phyloP scores from a whole-genome alignment of 2,113 vertebrate species.

The Panurus biarmicus region DNA sequence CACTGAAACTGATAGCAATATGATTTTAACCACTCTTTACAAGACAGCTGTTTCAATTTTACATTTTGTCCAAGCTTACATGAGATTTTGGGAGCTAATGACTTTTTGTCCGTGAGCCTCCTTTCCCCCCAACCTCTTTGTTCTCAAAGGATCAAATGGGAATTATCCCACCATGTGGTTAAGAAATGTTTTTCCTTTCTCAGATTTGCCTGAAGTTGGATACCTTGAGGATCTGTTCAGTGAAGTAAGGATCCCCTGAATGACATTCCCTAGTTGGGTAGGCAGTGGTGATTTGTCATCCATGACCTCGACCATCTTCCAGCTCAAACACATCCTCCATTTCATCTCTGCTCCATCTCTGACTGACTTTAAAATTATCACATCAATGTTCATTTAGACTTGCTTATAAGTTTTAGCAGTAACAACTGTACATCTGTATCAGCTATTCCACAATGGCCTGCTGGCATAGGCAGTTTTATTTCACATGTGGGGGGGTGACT shows the following conservation, averaged over 20 bases:
- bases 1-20: background rate
- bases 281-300: background rate
- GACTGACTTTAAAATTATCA: background rate
- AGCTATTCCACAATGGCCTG: background rate
- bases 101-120: rapidly evolving
- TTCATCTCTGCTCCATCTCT: background rate
- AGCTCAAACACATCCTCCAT: background rate
- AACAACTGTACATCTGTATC: no score
- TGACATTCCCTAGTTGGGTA: background rate
- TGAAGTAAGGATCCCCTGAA: background rate
- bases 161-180: background rate
- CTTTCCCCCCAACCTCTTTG: rapidly evolving
- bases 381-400: background rate
- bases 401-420: background rate
- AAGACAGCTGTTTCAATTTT: background rate
- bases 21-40: background rate
- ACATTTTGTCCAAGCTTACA: background rate
- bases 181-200: background rate
- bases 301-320: background rate
- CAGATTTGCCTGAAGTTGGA: background rate
- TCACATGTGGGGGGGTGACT: background rate
- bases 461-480: background rate
- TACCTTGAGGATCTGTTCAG: background rate
- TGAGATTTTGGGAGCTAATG: background rate
- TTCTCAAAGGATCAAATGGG: background rate